These are phyloP conservation scores for Plecturocebus donacophilus DNA, from an alignment of 2,113 vertebrate species.

Conservation along the genomic window DNA sequence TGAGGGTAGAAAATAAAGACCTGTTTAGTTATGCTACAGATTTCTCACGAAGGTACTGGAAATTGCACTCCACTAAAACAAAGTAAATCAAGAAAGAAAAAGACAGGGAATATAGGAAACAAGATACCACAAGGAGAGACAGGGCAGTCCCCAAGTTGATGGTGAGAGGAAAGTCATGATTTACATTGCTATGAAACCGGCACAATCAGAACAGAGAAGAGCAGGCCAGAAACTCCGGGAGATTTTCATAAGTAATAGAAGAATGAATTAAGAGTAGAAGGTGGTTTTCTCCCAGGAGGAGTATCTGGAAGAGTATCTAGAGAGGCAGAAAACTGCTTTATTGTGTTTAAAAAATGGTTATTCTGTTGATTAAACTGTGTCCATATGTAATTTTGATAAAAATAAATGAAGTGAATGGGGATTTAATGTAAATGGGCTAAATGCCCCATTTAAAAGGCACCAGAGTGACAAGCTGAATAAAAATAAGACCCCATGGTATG, in stretches of 20 bases:
- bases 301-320: neutral
- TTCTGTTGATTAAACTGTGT: neutral
- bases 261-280: neutral
- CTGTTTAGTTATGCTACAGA: neutral
- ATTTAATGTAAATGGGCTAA: too few relatives aligned
- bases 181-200: too few relatives aligned
- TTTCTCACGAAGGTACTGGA: neutral
- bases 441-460: too few relatives aligned
- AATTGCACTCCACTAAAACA: neutral
- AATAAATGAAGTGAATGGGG: neutral
- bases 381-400: constrained; percentile 33
- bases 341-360: neutral
- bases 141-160: neutral
- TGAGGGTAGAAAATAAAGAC: neutral
- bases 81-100: constrained; percentile 26
- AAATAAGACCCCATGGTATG: too few relatives aligned
- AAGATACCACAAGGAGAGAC: neutral
- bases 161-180: too few relatives aligned
- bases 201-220: neutral
- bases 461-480: too few relatives aligned
- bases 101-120: neutral
- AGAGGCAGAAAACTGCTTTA: neutral
- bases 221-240: neutral
- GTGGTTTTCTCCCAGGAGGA: neutral
- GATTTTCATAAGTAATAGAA: neutral